Conservation (phyloP, 2,113 vertebrate genomes). For the Atrichornis clamosus region DNA sequence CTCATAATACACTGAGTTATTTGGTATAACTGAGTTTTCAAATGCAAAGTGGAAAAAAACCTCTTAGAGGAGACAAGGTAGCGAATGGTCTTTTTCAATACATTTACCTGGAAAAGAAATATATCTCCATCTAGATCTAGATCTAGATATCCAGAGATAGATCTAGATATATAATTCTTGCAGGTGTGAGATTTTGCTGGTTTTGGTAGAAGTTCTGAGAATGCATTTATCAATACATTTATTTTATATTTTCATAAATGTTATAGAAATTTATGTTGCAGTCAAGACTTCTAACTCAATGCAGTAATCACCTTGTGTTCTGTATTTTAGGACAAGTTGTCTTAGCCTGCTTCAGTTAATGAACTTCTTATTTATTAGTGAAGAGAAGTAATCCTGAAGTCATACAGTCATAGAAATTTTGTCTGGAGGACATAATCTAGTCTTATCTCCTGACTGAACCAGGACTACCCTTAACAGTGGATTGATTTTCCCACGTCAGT, state of each 20-base stretch:
- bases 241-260: neutral
- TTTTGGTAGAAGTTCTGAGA: neutral
- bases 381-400: neutral
- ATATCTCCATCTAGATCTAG: neutral
- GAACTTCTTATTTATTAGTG: neutral
- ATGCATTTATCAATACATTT: neutral
- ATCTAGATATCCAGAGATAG: neutral
- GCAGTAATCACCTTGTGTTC: neutral
- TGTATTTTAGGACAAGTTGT: neutral
- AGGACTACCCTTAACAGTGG: neutral
- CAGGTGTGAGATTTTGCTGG: fast-evolving
- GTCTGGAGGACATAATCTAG: neutral
- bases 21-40: neutral
- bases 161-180: neutral
- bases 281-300: neutral
- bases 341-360: neutral
- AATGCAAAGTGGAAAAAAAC: neutral
- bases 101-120: neutral
- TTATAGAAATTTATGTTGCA: neutral
- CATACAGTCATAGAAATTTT: neutral
- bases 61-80: neutral
- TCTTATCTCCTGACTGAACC: neutral
- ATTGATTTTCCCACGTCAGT: neutral
- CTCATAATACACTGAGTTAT: neutral
- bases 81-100: neutral